Evolutionary conservation across 2,113 vertebrate genomes (phyloP).

Genomic region (Istiophorus platypterus): DNA sequence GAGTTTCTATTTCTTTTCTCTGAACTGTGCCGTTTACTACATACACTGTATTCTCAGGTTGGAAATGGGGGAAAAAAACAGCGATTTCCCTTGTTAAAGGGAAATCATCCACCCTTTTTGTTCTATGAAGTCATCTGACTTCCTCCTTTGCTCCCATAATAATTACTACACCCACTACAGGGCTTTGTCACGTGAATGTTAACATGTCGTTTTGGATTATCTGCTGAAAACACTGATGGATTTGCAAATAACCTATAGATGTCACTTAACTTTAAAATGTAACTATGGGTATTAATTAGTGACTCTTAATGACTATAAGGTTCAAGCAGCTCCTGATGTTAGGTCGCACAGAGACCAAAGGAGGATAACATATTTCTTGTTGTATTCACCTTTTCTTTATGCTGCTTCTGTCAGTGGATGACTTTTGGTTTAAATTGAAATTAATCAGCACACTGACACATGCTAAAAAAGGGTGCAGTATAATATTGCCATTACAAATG

Average conservation of each 20-base stretch:
- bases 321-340: not conserved
- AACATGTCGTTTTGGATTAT: not conserved
- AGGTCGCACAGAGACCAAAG: not conserved
- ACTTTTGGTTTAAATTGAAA: not conserved
- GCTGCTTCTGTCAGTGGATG: not conserved
- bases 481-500: conserved; percentile 44
- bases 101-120: not conserved
- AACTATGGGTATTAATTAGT: not conserved
- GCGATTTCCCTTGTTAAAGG: not conserved
- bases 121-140: not conserved
- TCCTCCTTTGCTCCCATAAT: not conserved
- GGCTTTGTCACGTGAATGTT: not conserved
- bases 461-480: conserved; percentile 2
- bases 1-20: too few relatives aligned
- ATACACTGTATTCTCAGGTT: not conserved
- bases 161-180: not conserved
- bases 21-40: not conserved
- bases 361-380: conserved; percentile 1
- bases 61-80: not conserved
- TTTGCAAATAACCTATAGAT: not conserved
- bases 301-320: too few relatives aligned
- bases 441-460: not conserved
- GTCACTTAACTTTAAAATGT: not conserved
- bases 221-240: not conserved
- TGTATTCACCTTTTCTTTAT: conserved; percentile 13